phyloP scores from a whole-genome alignment of 1,140 invertebrate species.

The Asbolus verrucosus region DNA sequence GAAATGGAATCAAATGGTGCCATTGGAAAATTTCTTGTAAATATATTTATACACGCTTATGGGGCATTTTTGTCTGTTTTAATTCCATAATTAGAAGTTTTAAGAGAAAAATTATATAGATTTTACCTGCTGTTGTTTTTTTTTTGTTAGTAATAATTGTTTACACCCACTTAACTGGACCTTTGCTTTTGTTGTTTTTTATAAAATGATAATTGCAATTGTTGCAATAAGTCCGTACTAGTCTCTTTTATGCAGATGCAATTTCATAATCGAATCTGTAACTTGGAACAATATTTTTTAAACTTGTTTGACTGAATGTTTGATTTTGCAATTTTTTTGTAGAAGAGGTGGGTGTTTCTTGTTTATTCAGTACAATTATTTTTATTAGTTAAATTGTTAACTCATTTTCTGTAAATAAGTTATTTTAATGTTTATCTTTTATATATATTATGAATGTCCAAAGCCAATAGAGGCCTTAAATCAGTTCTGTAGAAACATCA shows the following conservation, averaged over 20 bases:
- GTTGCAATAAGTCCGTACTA: conserved; percentile 60
- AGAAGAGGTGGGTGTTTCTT: conserved; percentile 50
- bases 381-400: conserved; percentile 54
- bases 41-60: conserved; percentile 60
- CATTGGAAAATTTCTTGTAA: conserved; percentile 57
- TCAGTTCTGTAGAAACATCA: conserved; percentile 56
- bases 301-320: conserved; percentile 46
- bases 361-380: conserved; percentile 57
- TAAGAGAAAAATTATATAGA: conserved; percentile 30
- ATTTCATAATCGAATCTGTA: conserved; percentile 37
- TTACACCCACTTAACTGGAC: conserved; percentile 27
- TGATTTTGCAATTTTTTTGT: conserved; percentile 45
- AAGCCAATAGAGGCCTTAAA: conserved; percentile 65
- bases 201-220: conserved; percentile 24
- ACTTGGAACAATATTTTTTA: conserved; percentile 29
- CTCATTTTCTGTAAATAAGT: conserved; percentile 57
- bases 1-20: conserved; percentile 62
- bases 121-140: conserved; percentile 41
- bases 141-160: conserved; percentile 39
- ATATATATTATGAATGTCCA: conserved; percentile 59
- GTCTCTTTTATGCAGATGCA: conserved; percentile 50
- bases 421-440: conserved; percentile 57
- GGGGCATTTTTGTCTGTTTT: conserved; percentile 59
- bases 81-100: conserved; percentile 39
- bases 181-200: conserved; percentile 40